Evolutionary conservation across 2,888 invertebrate genomes (phyloP).

Genomic region (Sycophila texana): DNA sequence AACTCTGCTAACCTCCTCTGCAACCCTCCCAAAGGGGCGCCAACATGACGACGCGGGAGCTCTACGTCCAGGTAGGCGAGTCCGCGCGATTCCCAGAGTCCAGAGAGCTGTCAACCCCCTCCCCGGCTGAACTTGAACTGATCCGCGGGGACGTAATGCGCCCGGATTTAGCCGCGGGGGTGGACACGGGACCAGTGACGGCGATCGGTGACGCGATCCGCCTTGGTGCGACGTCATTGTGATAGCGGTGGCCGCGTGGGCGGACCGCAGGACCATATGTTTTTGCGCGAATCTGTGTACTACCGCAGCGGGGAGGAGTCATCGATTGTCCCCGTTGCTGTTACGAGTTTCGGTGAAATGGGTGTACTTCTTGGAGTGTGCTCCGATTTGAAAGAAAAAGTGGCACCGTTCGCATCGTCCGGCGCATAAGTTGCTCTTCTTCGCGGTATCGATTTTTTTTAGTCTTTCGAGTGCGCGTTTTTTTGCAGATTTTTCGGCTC

Average conservation of each 20-base stretch:
- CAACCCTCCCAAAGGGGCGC: not conserved
- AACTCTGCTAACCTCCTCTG: not conserved
- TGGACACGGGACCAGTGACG: not conserved
- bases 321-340: too few relatives aligned
- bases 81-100: not conserved
- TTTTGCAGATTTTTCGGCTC: too few relatives aligned
- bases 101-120: not conserved
- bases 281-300: too few relatives aligned
- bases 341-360: too few relatives aligned
- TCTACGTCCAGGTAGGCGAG: constrained; percentile 71
- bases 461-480: too few relatives aligned
- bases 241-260: not conserved
- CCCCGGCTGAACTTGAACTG: not conserved
- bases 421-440: too few relatives aligned
- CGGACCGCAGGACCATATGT: too few relatives aligned
- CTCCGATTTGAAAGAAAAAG: too few relatives aligned
- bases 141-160: not conserved
- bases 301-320: too few relatives aligned
- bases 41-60: constrained; percentile 72
- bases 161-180: not conserved
- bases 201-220: not conserved
- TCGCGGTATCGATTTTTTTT: too few relatives aligned
- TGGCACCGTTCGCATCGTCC: too few relatives aligned
- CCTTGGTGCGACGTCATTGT: not conserved
- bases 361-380: too few relatives aligned